Evolutionary conservation across 1,140 invertebrate genomes (phyloP).

Genomic region (Drosophila obscura): DNA sequence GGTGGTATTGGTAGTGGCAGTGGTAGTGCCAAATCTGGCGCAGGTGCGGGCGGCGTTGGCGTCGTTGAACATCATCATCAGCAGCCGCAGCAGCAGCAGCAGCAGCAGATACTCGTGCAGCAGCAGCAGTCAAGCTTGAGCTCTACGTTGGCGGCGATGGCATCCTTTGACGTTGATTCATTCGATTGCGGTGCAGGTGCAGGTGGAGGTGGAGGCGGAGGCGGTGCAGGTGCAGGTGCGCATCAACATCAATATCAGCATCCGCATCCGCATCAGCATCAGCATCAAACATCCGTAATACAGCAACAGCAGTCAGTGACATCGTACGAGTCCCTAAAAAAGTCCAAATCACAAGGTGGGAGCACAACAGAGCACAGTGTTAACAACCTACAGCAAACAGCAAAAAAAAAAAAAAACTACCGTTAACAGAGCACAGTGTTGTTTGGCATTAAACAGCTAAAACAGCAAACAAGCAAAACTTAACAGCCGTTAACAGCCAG

Average conservation of each 20-base stretch:
- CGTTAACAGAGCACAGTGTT: slow-evolving; percentile 43
- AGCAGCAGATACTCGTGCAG: slow-evolving; percentile 38
- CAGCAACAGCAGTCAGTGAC: slow-evolving; percentile 78
- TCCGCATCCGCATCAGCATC: slow-evolving; percentile 61
- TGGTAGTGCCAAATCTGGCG: slow-evolving; percentile 44
- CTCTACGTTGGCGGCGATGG: slow-evolving; percentile 18
- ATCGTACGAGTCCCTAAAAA: slow-evolving; percentile 84
- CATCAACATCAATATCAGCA: slow-evolving; percentile 54
- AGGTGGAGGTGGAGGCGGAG: slow-evolving; percentile 24
- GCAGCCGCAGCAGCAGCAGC: slow-evolving; percentile 32
- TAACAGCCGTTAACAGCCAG: slow-evolving; percentile 16
- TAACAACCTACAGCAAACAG: slow-evolving; percentile 33
- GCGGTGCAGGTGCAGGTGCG: slow-evolving; percentile 63
- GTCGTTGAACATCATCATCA: slow-evolving; percentile 55
- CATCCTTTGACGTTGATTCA: slow-evolving; percentile 52
- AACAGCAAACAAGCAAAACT: slow-evolving; percentile 14
- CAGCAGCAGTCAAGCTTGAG: slow-evolving; percentile 13
- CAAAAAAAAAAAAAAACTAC: slow-evolving; percentile 32
- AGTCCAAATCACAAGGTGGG: slow-evolving; percentile 95
- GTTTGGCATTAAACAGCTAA: slow-evolving; percentile 11
- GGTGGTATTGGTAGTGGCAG: slow-evolving; percentile 72
- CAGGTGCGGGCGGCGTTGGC: slow-evolving; percentile 20
- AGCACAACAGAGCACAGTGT: slow-evolving; percentile 84
- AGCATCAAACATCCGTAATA: slow-evolving; percentile 76
- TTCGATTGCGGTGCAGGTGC: slow-evolving; percentile 29